phyloP scores from a whole-genome alignment of 2,113 vertebrate genomes.

The Pachypanchax playfairii region DNA sequence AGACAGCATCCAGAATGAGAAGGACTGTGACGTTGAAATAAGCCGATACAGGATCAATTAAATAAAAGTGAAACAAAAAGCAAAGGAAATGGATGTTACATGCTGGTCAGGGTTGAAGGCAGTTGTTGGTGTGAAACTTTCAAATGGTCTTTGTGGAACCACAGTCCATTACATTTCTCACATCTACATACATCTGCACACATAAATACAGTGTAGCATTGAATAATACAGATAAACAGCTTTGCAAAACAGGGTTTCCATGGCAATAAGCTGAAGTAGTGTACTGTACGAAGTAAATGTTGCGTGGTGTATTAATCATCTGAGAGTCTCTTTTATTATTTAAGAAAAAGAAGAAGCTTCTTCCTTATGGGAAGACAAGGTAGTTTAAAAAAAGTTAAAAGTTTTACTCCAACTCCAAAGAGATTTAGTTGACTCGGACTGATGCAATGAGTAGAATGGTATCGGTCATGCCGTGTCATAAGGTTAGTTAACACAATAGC shows the following conservation, averaged over 20 bases:
- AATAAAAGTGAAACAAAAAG: conserved; percentile 12
- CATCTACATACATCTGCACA: background rate
- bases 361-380: too few relatives aligned
- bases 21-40: background rate
- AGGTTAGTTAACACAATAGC: background rate
- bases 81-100: conserved; percentile 6
- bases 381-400: background rate
- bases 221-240: conserved; percentile 39
- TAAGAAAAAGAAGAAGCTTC: background rate
- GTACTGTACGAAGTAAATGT: conserved; percentile 26
- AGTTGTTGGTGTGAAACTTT: conserved; percentile 19
- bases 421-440: background rate
- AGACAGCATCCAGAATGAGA: conserved; percentile 25
- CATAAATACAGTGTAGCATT: conserved; percentile 4
- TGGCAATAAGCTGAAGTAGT: conserved; percentile 49
- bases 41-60: conserved; percentile 3
- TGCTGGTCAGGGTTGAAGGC: conserved; percentile 43
- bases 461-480: background rate
- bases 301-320: background rate
- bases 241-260: conserved; percentile 52
- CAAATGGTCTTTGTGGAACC: conserved; percentile 30
- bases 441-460: background rate
- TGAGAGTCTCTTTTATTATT: background rate
- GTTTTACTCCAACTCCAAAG: background rate
- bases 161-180: conserved; percentile 18